Percentiles rank a stretch among this genome's conserved stretches.
Conservation (phyloP, 1,140 invertebrate genomes). For the Pygmarrhopalites habei region DNA sequence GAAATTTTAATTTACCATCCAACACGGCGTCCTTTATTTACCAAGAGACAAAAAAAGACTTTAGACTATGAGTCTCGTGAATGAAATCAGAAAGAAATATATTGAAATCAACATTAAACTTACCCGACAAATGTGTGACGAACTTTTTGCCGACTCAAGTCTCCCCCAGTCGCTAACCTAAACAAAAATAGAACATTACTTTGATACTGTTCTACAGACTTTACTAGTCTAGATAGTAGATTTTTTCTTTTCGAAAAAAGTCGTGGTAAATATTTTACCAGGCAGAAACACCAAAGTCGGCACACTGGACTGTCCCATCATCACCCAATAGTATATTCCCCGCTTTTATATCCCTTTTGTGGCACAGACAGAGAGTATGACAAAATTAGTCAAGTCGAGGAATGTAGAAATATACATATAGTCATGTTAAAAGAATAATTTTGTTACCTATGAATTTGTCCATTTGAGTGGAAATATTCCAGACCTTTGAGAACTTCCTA, state of each 20-base stretch:
- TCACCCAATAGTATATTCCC: slow-evolving; percentile 96
- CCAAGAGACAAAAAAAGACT: too few relatives aligned
- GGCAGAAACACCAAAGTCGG: slow-evolving; percentile 87
- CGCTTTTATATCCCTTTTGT: slow-evolving; percentile 95
- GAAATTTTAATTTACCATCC: slow-evolving; percentile 64
- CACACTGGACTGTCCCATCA: slow-evolving; percentile 74
- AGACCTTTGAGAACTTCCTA: slow-evolving; percentile 91
- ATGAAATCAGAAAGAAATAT: too few relatives aligned
- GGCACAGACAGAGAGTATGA: slow-evolving; percentile 45
- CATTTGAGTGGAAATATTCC: slow-evolving; percentile 98
- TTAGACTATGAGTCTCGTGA: too few relatives aligned
- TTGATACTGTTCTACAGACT: too few relatives aligned
- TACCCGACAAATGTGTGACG: slow-evolving; percentile 59
- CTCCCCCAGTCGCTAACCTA: slow-evolving; percentile 78
- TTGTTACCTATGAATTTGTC: slow-evolving; percentile 86
- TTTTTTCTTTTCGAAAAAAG: too few relatives aligned
- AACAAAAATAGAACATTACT: too few relatives aligned
- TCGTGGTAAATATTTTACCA: too few relatives aligned
- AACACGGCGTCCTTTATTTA: slow-evolving; percentile 73
- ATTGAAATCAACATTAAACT: too few relatives aligned
- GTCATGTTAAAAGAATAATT: not conserved
- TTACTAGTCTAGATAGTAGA: too few relatives aligned
- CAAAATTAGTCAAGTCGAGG: too few relatives aligned
- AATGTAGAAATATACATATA: too few relatives aligned
- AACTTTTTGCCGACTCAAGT: slow-evolving; percentile 86